Evolutionary conservation across 2,113 vertebrate genomes (phyloP).

Genomic region (rat (Rattus norvegicus)): GRCr8 NC_086029.1:67541001-67541500

Average conservation of each 20-base stretch:
- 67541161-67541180: background rate
- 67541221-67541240: slow-evolving; percentile 23
- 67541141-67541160: background rate
- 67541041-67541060: background rate
- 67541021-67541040: background rate
- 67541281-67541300: background rate
- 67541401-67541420: slow-evolving; percentile 19
- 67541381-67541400: background rate
- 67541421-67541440: background rate
- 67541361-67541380: background rate
- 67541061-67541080: background rate
- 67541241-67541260: background rate
- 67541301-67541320: slow-evolving; percentile 27
- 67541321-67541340: background rate
- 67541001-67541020: slow-evolving; percentile 6
- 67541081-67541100: background rate
- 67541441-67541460: background rate
- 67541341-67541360: slow-evolving; percentile 6
- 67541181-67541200: background rate
- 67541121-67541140: background rate
- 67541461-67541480: slow-evolving; percentile 18
- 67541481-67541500: background rate
- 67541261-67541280: slow-evolving; percentile 49
- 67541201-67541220: background rate
- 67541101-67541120: background rate